phyloP scores from a whole-genome alignment of 2,113 vertebrate genomes.

The Corvus cornix region DNA sequence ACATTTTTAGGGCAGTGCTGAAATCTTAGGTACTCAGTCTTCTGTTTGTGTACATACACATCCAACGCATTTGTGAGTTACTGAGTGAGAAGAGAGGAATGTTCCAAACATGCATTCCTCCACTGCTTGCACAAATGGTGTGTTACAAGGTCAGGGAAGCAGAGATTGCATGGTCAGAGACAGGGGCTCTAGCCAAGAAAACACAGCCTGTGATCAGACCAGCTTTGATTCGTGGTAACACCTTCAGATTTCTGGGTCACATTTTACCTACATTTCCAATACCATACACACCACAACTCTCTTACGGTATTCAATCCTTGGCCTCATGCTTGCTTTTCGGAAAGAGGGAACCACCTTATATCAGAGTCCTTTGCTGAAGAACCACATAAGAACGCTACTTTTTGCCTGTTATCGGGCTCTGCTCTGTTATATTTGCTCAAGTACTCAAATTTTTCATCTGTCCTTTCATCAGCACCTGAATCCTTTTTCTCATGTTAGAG shows the following conservation, averaged over 20 bases:
- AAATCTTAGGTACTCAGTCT: neutral
- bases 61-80: neutral
- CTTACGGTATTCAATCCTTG: neutral
- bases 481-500: neutral
- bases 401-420: neutral
- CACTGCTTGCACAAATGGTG: fast-evolving
- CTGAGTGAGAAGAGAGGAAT: neutral
- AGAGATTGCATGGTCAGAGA: neutral
- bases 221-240: neutral
- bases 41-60: neutral
- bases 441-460: neutral
- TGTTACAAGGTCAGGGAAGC: neutral
- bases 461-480: neutral
- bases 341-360: neutral
- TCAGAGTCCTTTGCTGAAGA: neutral
- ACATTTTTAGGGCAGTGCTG: neutral
- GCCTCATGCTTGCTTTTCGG: neutral
- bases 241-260: neutral
- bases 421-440: neutral
- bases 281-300: neutral
- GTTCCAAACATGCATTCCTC: neutral
- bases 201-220: neutral
- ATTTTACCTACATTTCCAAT: neutral
- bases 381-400: neutral
- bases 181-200: neutral